Percentiles rank a stretch among this genome's conserved stretches.
Evolutionary conservation across 2,113 vertebrate species (phyloP).

Genomic region (Setophaga kirtlandii): DNA sequence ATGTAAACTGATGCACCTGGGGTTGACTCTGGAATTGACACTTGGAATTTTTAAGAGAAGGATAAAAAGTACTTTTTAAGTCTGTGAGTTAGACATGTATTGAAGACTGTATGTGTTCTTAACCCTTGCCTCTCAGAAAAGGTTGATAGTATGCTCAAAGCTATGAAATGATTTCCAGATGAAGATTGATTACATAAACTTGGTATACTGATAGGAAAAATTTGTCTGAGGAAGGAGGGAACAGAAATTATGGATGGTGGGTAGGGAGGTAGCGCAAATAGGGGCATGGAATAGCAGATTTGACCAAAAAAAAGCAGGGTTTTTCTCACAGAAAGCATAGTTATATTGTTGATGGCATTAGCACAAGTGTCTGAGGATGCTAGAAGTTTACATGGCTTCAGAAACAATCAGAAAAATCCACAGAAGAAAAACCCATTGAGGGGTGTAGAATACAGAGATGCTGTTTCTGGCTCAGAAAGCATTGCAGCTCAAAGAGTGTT

Average conservation of each 20-base stretch:
- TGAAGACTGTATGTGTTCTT: neutral
- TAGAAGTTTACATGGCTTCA: neutral
- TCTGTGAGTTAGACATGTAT: neutral
- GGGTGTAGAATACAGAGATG: neutral
- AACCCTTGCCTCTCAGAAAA: neutral
- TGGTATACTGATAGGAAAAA: neutral
- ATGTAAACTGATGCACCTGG: neutral
- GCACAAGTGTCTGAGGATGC: neutral
- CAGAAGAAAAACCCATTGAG: neutral
- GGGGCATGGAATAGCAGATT: neutral
- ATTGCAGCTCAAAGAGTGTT: neutral
- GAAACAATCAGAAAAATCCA: neutral
- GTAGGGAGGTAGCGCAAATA: neutral
- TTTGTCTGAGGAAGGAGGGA: neutral
- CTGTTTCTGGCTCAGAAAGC: neutral
- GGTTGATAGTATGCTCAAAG: neutral
- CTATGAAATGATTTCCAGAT: neutral
- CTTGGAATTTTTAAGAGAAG: neutral
- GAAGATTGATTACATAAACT: neutral
- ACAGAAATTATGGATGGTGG: neutral
- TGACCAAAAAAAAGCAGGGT: neutral
- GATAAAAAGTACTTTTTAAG: neutral
- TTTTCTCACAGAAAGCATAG: neutral
- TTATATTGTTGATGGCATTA: neutral
- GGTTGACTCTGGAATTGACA: neutral